Conservation (phyloP, 2,113 vertebrate species). For the Pollachius pollachius region DNA sequence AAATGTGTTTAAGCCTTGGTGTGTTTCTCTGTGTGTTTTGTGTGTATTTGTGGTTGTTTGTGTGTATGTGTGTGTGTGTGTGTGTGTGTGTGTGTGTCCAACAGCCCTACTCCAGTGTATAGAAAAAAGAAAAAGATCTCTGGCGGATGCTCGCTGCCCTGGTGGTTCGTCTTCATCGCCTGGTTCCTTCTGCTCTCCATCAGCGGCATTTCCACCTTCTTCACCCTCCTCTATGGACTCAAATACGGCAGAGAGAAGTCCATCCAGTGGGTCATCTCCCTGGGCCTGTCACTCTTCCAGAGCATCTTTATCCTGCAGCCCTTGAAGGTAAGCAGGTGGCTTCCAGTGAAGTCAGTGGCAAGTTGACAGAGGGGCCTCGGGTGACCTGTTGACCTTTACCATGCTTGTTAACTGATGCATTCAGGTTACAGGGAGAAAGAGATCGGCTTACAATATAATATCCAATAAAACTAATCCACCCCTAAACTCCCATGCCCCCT, state of each 20-base stretch:
- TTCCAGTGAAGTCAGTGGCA: too few species aligned
- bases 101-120: conserved; percentile 35
- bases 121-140: conserved; percentile 30
- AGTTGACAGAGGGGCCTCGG: too few species aligned
- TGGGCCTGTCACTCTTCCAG: conserved; percentile 79
- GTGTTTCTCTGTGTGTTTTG: too few species aligned
- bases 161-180: conserved; percentile 80
- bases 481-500: too few species aligned
- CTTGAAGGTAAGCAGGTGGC: conserved; percentile 67
- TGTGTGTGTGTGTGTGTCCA: conserved; percentile 14
- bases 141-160: conserved; percentile 68
- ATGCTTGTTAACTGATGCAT: too few species aligned
- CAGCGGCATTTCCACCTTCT: conserved; percentile 77
- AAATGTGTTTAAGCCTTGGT: too few species aligned
- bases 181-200: conserved; percentile 77
- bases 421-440: too few species aligned
- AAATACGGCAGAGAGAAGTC: conserved; percentile 74
- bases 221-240: conserved; percentile 80
- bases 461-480: too few species aligned
- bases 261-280: conserved; percentile 78
- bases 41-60: too few species aligned
- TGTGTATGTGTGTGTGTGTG: too few species aligned
- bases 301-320: conserved; percentile 84
- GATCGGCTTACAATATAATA: too few species aligned
- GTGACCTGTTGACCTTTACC: too few species aligned